Evolutionary conservation across 2,797 vertebrate genomes (phyloP).

Genomic region (Labeo calbasu): DNA sequence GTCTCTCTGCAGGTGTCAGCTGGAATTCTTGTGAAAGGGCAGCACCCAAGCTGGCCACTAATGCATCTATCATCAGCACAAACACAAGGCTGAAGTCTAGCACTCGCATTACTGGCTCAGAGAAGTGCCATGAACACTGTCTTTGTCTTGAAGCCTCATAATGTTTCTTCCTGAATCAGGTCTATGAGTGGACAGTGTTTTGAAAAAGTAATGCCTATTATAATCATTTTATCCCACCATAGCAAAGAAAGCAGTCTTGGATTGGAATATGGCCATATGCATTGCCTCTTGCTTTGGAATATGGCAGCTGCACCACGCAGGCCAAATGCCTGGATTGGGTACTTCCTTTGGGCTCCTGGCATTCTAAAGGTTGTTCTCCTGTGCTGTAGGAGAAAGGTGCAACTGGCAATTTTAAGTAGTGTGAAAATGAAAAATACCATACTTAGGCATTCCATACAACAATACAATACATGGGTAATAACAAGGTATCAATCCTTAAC

Average conservation of each 20-base stretch:
- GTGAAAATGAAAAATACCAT: not conserved
- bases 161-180: not conserved
- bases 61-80: constrained; percentile 1
- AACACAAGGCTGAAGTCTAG: constrained; percentile 5
- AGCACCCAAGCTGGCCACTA: not conserved
- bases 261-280: not conserved
- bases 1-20: not conserved
- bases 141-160: not conserved
- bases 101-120: not conserved
- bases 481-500: not conserved
- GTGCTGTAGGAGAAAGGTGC: not conserved
- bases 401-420: not conserved
- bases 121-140: not conserved
- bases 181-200: not conserved
- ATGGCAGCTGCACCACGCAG: not conserved
- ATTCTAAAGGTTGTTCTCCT: not conserved
- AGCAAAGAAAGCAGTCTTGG: not conserved
- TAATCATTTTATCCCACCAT: not conserved
- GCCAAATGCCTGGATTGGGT: not conserved
- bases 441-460: not conserved
- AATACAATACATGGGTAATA: not conserved
- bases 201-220: not conserved
- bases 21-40: not conserved
- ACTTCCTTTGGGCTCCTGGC: not conserved
- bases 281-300: not conserved